Evolutionary conservation across 2,888 invertebrate species (phyloP).

Genomic region (Parthenolecanium corni): DNA sequence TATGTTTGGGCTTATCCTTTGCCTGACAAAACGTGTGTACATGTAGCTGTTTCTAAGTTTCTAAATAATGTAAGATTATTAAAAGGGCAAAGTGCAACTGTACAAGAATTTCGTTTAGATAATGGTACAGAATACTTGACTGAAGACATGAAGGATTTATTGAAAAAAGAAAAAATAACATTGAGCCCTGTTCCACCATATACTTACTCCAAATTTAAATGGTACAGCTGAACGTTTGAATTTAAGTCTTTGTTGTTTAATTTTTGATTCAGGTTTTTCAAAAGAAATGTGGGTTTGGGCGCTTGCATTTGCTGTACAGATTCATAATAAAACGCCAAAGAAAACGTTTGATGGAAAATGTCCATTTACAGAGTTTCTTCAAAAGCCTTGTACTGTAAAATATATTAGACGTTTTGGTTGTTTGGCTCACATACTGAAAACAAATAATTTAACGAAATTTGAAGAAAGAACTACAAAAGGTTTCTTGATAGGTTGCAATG

Average conservation of each 20-base stretch:
- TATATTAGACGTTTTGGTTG: constrained; percentile 7
- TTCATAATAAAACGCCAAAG: not conserved
- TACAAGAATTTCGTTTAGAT: not conserved
- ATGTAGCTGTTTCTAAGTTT: not conserved
- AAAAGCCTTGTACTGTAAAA: not conserved
- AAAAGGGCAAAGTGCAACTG: not conserved
- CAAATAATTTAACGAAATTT: not conserved
- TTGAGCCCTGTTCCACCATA: not conserved
- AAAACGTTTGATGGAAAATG: not conserved
- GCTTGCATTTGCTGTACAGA: not conserved
- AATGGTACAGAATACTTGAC: constrained; percentile 6
- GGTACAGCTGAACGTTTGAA: constrained; percentile 8
- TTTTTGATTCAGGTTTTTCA: constrained; percentile 1
- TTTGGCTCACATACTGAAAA: not conserved
- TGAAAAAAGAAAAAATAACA: not conserved
- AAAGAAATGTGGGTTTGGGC: constrained; percentile 1
- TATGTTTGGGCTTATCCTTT: constrained; percentile 2
- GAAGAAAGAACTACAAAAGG: constrained; percentile 4
- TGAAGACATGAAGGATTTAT: too few relatives aligned
- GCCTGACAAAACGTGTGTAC: constrained; percentile 5
- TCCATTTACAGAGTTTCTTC: not conserved
- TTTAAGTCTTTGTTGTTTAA: not conserved
- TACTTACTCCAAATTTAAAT: not conserved
- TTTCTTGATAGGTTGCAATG: constrained; percentile 3
- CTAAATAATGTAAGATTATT: not conserved